Conservation (phyloP, 2,797 vertebrate genomes). For the Tragelaphus eurycerus region DNA sequence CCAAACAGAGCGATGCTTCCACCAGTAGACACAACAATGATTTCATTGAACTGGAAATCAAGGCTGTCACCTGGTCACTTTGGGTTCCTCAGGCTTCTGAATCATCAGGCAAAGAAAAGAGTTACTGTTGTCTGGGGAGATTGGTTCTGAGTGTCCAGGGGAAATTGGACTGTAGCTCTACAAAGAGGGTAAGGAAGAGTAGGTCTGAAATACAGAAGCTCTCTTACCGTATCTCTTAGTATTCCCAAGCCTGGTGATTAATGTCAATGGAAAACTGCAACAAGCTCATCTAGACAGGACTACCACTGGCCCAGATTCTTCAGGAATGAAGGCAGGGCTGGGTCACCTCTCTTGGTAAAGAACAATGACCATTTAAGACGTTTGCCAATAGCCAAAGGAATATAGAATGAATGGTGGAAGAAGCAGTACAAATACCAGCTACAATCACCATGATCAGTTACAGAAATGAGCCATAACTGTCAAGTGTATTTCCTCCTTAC, state of each 20-base stretch:
- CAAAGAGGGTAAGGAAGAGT: background rate
- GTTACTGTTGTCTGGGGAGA: background rate
- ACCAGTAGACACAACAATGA: background rate
- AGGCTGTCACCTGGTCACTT: background rate
- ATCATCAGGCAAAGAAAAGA: constrained; percentile 3
- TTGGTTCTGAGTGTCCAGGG: background rate
- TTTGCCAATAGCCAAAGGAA: background rate
- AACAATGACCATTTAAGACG: background rate
- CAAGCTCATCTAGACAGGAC: background rate
- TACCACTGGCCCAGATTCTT: background rate
- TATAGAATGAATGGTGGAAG: background rate
- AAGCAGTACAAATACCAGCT: background rate
- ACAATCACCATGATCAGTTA: background rate
- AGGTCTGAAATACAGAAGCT: background rate
- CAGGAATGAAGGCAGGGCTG: background rate
- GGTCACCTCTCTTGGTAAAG: background rate
- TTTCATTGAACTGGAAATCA: background rate
- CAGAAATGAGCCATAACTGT: background rate
- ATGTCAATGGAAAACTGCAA: background rate
- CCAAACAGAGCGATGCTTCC: background rate
- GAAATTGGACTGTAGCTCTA: background rate
- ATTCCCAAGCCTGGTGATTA: background rate
- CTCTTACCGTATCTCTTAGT: background rate
- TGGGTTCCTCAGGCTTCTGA: background rate
- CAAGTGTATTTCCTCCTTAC: background rate